Evolutionary conservation across 2,888 invertebrate genomes (phyloP).

Genomic region (Himalopsyche japonica): DNA sequence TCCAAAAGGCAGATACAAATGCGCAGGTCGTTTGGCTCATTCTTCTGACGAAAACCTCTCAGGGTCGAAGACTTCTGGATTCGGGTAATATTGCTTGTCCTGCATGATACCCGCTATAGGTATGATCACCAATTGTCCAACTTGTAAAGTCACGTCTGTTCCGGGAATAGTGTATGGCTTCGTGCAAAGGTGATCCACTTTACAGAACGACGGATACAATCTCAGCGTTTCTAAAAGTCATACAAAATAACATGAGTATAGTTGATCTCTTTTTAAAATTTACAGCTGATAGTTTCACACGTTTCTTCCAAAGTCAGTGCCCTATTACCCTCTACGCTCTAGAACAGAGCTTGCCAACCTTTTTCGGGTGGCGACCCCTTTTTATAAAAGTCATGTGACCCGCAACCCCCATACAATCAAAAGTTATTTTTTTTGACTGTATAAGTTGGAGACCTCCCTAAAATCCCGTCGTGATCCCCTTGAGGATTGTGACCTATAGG

Average conservation of each 20-base stretch:
- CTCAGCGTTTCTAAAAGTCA: conserved; percentile 60
- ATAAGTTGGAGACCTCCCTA: too few species aligned
- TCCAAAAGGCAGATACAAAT: conserved; percentile 60
- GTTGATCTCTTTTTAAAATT: not conserved
- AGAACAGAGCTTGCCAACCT: too few species aligned
- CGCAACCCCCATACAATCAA: too few species aligned
- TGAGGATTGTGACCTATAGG: too few species aligned
- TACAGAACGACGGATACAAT: conserved; percentile 59
- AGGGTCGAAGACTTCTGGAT: conserved; percentile 59
- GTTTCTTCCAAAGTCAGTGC: too few species aligned
- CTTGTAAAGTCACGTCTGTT: conserved; percentile 51
- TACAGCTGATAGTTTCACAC: too few species aligned
- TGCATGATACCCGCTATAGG: conserved; percentile 58
- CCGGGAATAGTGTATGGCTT: conserved; percentile 60
- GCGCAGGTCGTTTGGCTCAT: conserved; percentile 54
- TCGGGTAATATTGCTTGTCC: conserved; percentile 59
- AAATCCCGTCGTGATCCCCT: too few species aligned
- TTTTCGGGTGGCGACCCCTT: too few species aligned
- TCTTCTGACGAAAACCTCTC: conserved; percentile 61
- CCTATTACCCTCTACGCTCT: too few species aligned
- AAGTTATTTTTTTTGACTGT: too few species aligned
- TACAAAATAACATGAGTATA: not conserved
- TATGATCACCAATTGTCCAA: conserved; percentile 54
- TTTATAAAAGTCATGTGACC: too few species aligned
- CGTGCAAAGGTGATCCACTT: conserved; percentile 59